Base-by-base conservation (phyloP, 2,113 vertebrate species). In the Gobius niger region DNA sequence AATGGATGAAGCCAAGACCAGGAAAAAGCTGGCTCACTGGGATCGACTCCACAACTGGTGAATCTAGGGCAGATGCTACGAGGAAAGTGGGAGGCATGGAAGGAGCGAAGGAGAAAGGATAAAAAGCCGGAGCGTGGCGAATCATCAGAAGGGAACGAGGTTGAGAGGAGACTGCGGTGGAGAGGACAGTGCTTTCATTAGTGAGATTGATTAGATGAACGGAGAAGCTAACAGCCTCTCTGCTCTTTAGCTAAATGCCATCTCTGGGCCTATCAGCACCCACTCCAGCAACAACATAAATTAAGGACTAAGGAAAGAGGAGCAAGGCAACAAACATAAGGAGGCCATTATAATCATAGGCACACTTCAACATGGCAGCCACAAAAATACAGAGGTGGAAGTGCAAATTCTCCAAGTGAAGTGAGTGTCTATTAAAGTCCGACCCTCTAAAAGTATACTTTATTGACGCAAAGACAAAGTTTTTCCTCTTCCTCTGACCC, bases 191-290 rank as follows among this genome's bases (percentile, higher is more conserved):
- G 79, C 78, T 88, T 89, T 91, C 90, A 91, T 91, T 90, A 91
- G 88, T 88, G 84, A 89, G 90, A 91, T 90, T 91, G 90, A 91
- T 91, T 91, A 87, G 86, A 91, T 89, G 90, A 91, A 87, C 81
- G 82, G 82, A 82, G 85, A 89, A 88, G 87, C 89, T 90, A 91
- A 90, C 89, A 87, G 85, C 89, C 88, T 89, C 82, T 88, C 85
- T 91, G 90, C 90, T 91, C 90, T 91, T 89, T 90, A 89, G 90
- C 84, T 91, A 91, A 91, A 91, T 91, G 88, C 87, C 90, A 91
- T 89, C 90, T 90, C 87, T 89, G 88, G 87, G 83, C 84, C 87
- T 86, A 91, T 91, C 90, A 89, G 82, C 87, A 77, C 76, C 75
- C 40, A 68, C 66, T 73, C 75, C 80, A 82, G 80, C 82, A 86